Conservation (phyloP, 2,797 vertebrate genomes). For the Gymnoscopelus microlampas region DNA sequence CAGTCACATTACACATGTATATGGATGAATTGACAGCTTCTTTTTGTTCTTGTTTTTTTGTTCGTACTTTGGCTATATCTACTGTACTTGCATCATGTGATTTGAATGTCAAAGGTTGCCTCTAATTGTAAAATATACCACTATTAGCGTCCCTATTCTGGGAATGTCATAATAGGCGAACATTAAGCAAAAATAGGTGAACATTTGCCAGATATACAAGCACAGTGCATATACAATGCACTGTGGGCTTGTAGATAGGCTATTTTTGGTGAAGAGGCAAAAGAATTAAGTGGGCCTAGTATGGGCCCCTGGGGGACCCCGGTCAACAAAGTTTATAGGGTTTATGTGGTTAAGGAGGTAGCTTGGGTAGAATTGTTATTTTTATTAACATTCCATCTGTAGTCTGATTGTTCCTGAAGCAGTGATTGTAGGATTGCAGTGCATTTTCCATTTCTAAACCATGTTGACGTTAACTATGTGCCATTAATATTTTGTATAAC, state of each 20-base stretch:
- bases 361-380: slow-evolving; percentile 84
- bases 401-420: slow-evolving; percentile 90
- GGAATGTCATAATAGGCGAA: too few species aligned
- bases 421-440: slow-evolving; percentile 93
- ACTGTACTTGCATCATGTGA: slow-evolving; percentile 82
- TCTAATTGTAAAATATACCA: slow-evolving; percentile 87
- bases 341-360: slow-evolving; percentile 69
- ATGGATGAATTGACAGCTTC: slow-evolving; percentile 75
- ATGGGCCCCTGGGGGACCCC: too few species aligned
- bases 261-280: too few species aligned
- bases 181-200: too few species aligned
- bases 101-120: slow-evolving; percentile 92
- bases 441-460: slow-evolving; percentile 86
- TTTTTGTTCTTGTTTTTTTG: slow-evolving; percentile 50
- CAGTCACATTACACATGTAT: slow-evolving; percentile 76
- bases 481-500: slow-evolving; percentile 84
- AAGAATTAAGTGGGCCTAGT: too few species aligned
- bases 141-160: too few species aligned
- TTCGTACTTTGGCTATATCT: slow-evolving; percentile 82
- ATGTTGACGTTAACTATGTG: slow-evolving; percentile 91
- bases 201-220: too few species aligned
- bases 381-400: slow-evolving; percentile 94
- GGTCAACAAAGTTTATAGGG: too few species aligned
- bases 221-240: too few species aligned
- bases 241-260: too few species aligned